Base-by-base conservation (phyloP, 2,797 vertebrate species). In the Helostoma temminkii region DNA sequence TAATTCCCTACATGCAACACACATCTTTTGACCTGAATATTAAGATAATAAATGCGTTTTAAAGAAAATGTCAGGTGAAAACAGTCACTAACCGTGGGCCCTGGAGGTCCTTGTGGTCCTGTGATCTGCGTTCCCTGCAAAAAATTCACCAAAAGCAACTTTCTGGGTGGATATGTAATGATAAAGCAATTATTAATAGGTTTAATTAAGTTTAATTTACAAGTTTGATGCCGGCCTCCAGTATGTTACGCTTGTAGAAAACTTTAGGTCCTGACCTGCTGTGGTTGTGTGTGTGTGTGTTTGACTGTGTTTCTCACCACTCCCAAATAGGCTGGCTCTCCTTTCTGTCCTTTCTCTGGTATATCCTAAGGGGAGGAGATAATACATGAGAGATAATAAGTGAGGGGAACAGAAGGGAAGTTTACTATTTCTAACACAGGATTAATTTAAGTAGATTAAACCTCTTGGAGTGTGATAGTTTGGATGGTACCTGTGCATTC, bases 261-360 rank as follows among this genome's bases (percentile, higher is more conserved):
- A 30, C 28, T 30, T 8, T 30, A 30, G 28, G 28, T 30, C 28
- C n/a, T 26, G 3, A 10, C 8, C 37, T 18, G 39, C 16, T 9
- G 5, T 37, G 18, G 26, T 46, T 11, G 11, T n/a, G 22, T n/a
- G 11, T 5, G 2, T 18, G 1, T 61, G 3, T 49, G 3, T 18
- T 25, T 55, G 16, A 34, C 16, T 68, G 56, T 21, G 60, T 74
- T 73, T 66, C 94, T 96, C 81, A 97, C 96, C 76, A 58, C 70
- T 52, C 95, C 95, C 11, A 96, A 53, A 41, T 75, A 24, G 0
- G 86, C 91, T 0, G 93, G 94, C 9, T 96, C 95, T 15, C 96
- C 96, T 76, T 96, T 97, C 14, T 94, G 49, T 50, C 96, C 96
- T 82, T 96, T 96, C 73, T 94, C 90, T 28, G 89, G 89, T 19